Conservation (phyloP, 1,140 invertebrate genomes). For the Leptinotarsa defecta region DNA sequence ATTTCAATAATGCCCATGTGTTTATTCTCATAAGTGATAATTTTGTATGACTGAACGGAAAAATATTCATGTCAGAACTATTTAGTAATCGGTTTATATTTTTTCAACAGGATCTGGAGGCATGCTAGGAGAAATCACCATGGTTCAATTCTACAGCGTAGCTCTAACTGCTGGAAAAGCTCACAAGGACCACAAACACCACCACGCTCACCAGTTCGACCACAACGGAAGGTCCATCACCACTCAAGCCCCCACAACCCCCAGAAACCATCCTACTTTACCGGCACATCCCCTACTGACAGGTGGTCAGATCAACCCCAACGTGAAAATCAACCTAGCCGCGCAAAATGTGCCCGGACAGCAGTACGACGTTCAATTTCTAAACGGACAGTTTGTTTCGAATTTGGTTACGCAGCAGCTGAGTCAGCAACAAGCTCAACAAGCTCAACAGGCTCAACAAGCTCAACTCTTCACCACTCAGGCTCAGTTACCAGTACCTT, state of each 20-base stretch:
- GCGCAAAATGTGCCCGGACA: slow-evolving; percentile 59
- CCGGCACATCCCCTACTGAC: slow-evolving; percentile 67
- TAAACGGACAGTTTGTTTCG: slow-evolving; percentile 66
- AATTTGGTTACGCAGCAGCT: slow-evolving; percentile 63
- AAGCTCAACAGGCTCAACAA: slow-evolving; percentile 17
- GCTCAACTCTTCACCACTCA: slow-evolving; percentile 19
- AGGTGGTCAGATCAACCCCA: slow-evolving; percentile 69
- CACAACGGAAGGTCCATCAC: slow-evolving; percentile 71
- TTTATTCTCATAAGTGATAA: no score
- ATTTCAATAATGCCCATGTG: no score
- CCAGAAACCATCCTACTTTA: slow-evolving; percentile 58
- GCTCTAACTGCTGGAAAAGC: slow-evolving; percentile 80
- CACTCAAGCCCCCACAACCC: slow-evolving; percentile 63
- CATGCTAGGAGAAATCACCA: slow-evolving; percentile 75
- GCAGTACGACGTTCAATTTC: slow-evolving; percentile 61
- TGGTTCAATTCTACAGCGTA: slow-evolving; percentile 77
- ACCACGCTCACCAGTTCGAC: slow-evolving; percentile 77
- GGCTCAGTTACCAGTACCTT: neutral
- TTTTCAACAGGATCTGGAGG: slow-evolving; percentile 64
- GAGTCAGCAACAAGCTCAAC: slow-evolving; percentile 27
- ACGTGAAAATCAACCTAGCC: slow-evolving; percentile 63
- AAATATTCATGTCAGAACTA: no score
- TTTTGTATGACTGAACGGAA: no score
- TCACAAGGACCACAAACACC: slow-evolving; percentile 81
- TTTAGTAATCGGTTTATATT: no score